Base-by-base conservation (phyloP, 2,797 vertebrate genomes). In the Enteromius trimaculatus region DNA sequence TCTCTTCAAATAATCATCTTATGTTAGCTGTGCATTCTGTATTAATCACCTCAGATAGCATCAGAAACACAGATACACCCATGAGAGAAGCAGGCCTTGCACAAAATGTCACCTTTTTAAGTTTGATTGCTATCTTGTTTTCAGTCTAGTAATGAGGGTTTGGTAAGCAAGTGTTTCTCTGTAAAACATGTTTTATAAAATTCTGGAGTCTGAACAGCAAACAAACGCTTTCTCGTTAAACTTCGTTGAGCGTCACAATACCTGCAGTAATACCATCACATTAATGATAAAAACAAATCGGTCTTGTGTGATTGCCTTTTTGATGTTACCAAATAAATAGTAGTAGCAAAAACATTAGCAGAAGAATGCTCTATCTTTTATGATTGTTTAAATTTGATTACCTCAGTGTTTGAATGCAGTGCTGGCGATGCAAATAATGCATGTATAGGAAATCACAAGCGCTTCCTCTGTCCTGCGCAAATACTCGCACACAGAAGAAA, bases 401-500 rank as follows among this genome's bases (percentile, higher is more conserved):
- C 14, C 11, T 65, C 11, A 14, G 47, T 19, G 29, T 65, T 47
- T 37, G 42, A 49, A 62, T 17, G n/a, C 21, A 23, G 3, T 11
- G 16, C 13, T 1, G 8, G 17, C 2, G 66, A 13, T 68, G 23
- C 39, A 44, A 37, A 26, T 6, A 3, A 26, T 51, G 8, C 21
- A 47, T 76, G 39, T 53, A 55, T n/a, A 55, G 53, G 21, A 55
- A 39, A 8, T 64, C 42, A 26, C 42, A 29, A 26, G 68, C 4
- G 14, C 70, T 51, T 51, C 44, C 51, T 0, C 44, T 13, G 9
- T 72, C 29, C 9, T 34, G 49, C 13, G 47, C 71, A 74, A 34
- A 66, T 19, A 71, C 44, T 31, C 29, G 13, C 29, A 47, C 62
- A 82, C n/a, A 74, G 39, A 39, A 34, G 71, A 75, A 62, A 60